These are phyloP conservation scores for Diglossa brunneiventris DNA, from an alignment of 2,113 vertebrate genomes.

Conservation along the genomic window DNA sequence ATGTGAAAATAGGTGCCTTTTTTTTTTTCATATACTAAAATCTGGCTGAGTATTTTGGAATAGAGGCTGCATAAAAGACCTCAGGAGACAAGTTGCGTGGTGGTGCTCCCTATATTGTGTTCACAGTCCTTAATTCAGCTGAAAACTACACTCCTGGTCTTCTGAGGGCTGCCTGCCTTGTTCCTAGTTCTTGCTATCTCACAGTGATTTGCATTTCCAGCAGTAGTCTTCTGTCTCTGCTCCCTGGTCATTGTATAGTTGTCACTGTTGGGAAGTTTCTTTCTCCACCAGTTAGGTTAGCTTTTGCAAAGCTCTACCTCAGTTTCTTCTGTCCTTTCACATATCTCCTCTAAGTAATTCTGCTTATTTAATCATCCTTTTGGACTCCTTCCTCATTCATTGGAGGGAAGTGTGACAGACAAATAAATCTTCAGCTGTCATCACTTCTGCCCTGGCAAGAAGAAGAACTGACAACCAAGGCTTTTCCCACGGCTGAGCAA, in stretches of 20 bases:
- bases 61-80: not conserved
- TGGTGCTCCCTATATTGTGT: not conserved
- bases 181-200: not conserved
- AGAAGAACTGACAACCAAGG: not conserved
- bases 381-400: not conserved
- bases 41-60: not conserved
- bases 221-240: fast-evolving
- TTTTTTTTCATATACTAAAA: not conserved
- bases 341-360: not conserved
- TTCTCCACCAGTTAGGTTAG: not conserved
- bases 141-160: not conserved
- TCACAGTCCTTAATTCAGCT: not conserved
- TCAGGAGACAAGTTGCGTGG: not conserved
- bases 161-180: not conserved
- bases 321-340: not conserved
- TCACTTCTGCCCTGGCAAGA: not conserved
- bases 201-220: not conserved
- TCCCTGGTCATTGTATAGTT: not conserved
- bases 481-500: constrained; percentile 15
- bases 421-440: constrained; percentile 16
- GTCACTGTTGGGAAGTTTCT: not conserved
- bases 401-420: constrained; percentile 28
- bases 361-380: constrained; percentile 2
- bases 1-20: not conserved
- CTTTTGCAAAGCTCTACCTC: not conserved